These are phyloP conservation scores for Trypoxylus dichotomus DNA, from an alignment of 1,140 invertebrate species.

Conservation along the genomic window DNA sequence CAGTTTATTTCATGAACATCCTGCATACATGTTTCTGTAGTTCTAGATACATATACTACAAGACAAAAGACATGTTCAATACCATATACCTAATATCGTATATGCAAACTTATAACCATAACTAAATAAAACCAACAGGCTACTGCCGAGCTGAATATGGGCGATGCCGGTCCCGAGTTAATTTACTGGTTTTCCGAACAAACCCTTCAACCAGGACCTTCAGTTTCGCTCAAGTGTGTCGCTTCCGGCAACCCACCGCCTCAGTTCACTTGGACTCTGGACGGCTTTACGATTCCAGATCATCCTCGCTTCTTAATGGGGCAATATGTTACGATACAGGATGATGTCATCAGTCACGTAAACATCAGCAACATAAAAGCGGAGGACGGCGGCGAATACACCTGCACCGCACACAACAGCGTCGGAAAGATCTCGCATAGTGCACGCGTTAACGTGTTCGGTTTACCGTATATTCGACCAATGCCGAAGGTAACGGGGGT, in stretches of 20 bases:
- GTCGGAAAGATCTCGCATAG: constrained; percentile 76
- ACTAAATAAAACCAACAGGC: constrained; percentile 52
- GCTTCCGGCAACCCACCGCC: constrained; percentile 90
- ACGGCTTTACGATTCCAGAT: constrained; percentile 80
- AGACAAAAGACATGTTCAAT: too few species aligned
- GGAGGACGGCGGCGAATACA: constrained; percentile 90
- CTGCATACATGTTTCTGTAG: too few species aligned
- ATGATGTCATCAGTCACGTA: constrained; percentile 92
- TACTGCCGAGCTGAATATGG: constrained; percentile 77
- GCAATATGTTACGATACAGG: constrained; percentile 87
- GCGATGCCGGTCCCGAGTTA: constrained; percentile 82
- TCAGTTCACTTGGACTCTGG: constrained; percentile 84
- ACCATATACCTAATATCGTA: neutral
- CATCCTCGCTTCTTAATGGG: constrained; percentile 80
- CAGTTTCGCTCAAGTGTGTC: constrained; percentile 86
- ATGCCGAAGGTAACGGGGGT: constrained; percentile 91
- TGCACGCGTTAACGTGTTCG: constrained; percentile 88
- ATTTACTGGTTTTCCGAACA: constrained; percentile 89
- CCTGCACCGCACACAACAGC: constrained; percentile 82
- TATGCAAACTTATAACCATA: neutral
- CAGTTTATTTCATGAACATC: too few species aligned
- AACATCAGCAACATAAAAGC: constrained; percentile 87
- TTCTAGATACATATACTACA: too few species aligned
- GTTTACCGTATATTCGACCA: constrained; percentile 82
- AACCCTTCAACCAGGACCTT: constrained; percentile 84